Conservation (phyloP, 2,113 vertebrate species). For the Peromyscus californicus region DNA sequence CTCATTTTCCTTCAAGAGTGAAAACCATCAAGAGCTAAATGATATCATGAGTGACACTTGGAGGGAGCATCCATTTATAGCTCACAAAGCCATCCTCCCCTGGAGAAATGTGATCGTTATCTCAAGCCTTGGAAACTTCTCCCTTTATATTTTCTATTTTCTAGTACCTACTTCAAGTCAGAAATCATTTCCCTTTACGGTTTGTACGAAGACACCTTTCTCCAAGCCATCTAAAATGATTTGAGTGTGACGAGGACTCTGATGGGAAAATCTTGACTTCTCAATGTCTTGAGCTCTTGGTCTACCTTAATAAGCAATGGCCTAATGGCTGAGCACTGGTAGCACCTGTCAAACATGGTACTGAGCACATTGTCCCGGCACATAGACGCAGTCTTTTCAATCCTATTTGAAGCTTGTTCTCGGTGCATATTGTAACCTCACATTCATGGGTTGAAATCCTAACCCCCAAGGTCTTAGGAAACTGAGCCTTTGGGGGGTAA, state of each 20-base stretch:
- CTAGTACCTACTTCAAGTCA: neutral
- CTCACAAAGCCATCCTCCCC: neutral
- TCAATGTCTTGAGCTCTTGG: neutral
- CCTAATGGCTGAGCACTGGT: neutral
- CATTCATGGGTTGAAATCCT: neutral
- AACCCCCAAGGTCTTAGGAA: neutral
- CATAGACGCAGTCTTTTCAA: neutral
- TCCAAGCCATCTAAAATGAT: neutral
- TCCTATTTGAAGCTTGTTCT: neutral
- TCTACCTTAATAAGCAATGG: neutral
- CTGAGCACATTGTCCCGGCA: neutral
- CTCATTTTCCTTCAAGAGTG: conserved; percentile 62
- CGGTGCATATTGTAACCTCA: neutral
- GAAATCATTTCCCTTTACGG: neutral
- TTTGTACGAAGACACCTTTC: neutral
- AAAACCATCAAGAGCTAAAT: conserved; percentile 76
- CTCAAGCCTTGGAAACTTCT: neutral
- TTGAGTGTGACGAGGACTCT: neutral
- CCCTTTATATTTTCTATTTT: conserved; percentile 7
- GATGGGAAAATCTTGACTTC: neutral
- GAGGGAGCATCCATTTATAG: conserved; percentile 60
- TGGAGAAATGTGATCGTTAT: conserved; percentile 20
- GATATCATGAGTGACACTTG: conserved; percentile 63
- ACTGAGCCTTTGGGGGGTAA: neutral
- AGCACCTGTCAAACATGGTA: neutral